Base-by-base conservation (phyloP, 2,113 vertebrate species). In the Poecilia latipinna region DNA sequence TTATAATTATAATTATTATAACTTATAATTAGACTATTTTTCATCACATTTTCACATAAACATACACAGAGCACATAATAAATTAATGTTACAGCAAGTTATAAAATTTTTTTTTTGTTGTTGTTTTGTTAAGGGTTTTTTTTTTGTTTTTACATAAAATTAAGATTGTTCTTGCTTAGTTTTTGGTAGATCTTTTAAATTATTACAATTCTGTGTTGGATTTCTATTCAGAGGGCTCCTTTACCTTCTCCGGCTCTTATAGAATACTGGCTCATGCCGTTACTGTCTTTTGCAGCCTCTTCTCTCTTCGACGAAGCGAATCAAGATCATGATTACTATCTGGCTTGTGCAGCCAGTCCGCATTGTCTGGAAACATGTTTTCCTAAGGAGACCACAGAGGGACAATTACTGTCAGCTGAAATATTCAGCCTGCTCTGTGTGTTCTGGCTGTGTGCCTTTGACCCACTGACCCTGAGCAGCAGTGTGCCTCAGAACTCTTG, bases 251-350 rank as follows among this genome's bases (percentile, higher is more conserved):
- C 73, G 76, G 69, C 78, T 76, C 70, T 82, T 74, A 61, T 86
- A 88, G 87, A 89, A 91, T 48, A 84, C 72, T 88, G 88, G 87
- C 86, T 85, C 42, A 74, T 70, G 63, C 86, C 83, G 79, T 90
- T 82, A 85, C 83, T 86, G 77, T 80, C 72, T 83, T 76, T 85
- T 54, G 51, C 81, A 22, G 70, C 79, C 51, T 89, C 82, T 72
- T 75, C 83, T 68, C 83, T 84, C 78, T 87, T 74, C 66, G 70
- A 83, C 79, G 80, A 80, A 90, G 75, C 87, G 83, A 93, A 89
- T 92, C 85, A 88, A 89, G 90, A 90, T 90, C 71, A 70, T 91
- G 88, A 92, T 93, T 87, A 89, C 84, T 91, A 90, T 90, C 87
- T 88, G 87, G 88, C 85, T 87, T 61, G 78, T 84, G 88, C 86